Base-by-base conservation (phyloP, 2,797 vertebrate species). In the Adrianichthys oophorus region DNA sequence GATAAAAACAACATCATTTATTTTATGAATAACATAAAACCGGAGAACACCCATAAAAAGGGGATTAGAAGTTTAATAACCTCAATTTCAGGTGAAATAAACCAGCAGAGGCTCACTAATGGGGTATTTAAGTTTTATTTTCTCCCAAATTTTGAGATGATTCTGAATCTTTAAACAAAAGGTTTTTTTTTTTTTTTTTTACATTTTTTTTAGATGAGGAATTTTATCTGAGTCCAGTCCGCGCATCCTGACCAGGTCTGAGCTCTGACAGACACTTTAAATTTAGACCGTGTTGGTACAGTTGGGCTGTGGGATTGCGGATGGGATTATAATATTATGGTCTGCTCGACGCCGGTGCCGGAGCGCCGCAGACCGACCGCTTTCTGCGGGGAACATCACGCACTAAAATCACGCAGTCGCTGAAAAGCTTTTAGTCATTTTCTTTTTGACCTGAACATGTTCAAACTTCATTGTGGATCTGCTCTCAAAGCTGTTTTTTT, bases 271-370 rank as follows among this genome's bases (percentile, higher is more conserved):
- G 64, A 62, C 64, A 76, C 70, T 87, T 90, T 90, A 91, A 87
- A 90, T 91, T 85, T 91, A 92, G 91, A 78, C 71, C 52, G 75
- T 92, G 90, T 92, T 93, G 80, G 87, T 91, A 85, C 92, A 93
- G 91, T 91, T 93, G 91, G 87, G 80, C 87, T 71, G 76, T 75
- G 76, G 87, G 89, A 87, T 90, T 91, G 90, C 80, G 85, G 78
- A 83, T 58, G 80, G 90, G 92, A 91, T 93, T 91, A 93, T 86
- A 84, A 88, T 91, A 88, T 92, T 90, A 91, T 87, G 74, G 74
- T 88, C 80, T 80, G 78, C 89, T 84, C 70, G 74, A 78, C 72
- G 76, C 74, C 45, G 47, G 64, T 54, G 82, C 53, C 83, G 84
- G 89, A 60, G 81, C 87, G 72, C 32, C 19, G 37, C 62, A 72